Evolutionary conservation across 1,140 invertebrate genomes (phyloP).

Genomic region (Battus philenor): DNA sequence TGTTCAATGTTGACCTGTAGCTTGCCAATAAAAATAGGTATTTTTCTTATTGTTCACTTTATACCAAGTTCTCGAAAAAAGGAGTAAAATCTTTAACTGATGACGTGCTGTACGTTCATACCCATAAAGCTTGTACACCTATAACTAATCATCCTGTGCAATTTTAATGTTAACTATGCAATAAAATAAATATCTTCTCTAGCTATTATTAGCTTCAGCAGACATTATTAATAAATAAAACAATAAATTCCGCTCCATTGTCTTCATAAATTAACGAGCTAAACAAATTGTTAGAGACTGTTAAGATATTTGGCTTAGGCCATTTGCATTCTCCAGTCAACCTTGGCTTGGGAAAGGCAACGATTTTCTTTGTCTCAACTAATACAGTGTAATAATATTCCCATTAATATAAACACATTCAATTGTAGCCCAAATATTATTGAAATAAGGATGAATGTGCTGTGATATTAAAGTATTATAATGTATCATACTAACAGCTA

Average conservation of each 20-base stretch:
- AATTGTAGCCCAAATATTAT: constrained; percentile 2
- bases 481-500: not conserved
- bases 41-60: too few relatives aligned
- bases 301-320: constrained; percentile 4
- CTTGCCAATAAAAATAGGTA: too few relatives aligned
- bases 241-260: not conserved
- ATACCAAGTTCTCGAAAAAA: too few relatives aligned
- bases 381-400: not conserved
- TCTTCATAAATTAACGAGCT: not conserved
- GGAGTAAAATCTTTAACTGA: too few relatives aligned
- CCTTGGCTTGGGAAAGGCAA: constrained; percentile 5
- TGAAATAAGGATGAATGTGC: constrained; percentile 2
- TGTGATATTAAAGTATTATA: not conserved
- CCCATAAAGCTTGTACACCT: too few relatives aligned
- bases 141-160: too few relatives aligned
- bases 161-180: too few relatives aligned
- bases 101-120: too few relatives aligned
- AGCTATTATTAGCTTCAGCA: too few relatives aligned
- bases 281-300: not conserved
- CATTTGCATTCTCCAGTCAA: constrained; percentile 5
- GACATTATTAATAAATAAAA: not conserved
- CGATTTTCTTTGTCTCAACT: constrained; percentile 4
- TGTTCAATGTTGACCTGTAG: too few relatives aligned
- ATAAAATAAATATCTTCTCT: too few relatives aligned
- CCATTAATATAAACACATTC: constrained; percentile 1